Evolutionary conservation across 2,888 invertebrate species (phyloP).

Genomic region (Folsomia candida): DNA sequence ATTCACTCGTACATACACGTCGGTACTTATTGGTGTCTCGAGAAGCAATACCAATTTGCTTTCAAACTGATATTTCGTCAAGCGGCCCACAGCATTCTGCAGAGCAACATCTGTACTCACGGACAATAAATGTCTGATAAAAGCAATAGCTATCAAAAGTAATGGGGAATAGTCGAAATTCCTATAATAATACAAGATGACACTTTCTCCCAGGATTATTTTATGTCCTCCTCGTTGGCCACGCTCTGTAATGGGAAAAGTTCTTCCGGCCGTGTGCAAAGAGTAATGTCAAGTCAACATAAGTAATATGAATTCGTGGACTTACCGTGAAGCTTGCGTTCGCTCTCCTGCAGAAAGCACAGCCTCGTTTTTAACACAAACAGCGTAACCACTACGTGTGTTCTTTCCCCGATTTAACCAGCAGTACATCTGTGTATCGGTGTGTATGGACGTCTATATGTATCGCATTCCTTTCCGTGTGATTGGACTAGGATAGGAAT

Average conservation of each 20-base stretch:
- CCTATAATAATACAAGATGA: slow-evolving; percentile 14
- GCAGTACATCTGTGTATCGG: background rate
- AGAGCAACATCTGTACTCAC: background rate
- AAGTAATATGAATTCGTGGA: background rate
- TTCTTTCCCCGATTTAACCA: background rate
- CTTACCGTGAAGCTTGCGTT: background rate
- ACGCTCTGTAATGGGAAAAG: slow-evolving; percentile 12
- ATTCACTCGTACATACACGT: background rate
- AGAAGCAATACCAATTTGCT: background rate
- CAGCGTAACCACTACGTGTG: background rate
- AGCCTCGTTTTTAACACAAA: background rate
- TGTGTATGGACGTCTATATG: background rate
- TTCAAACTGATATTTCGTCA: background rate
- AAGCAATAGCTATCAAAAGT: slow-evolving; percentile 14
- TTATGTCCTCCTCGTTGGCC: slow-evolving; percentile 13
- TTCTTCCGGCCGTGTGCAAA: background rate
- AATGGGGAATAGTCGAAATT: slow-evolving; percentile 9
- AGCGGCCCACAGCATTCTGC: background rate
- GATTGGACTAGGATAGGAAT: slow-evolving; percentile 9
- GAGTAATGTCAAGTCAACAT: background rate
- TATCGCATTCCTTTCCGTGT: slow-evolving; percentile 13
- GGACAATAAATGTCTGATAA: slow-evolving; percentile 1
- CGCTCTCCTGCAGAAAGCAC: background rate
- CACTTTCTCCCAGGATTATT: slow-evolving; percentile 19
- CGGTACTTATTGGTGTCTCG: background rate